phyloP scores from a whole-genome alignment of 1,140 invertebrate species.

The Drosophila paulistorum region DNA sequence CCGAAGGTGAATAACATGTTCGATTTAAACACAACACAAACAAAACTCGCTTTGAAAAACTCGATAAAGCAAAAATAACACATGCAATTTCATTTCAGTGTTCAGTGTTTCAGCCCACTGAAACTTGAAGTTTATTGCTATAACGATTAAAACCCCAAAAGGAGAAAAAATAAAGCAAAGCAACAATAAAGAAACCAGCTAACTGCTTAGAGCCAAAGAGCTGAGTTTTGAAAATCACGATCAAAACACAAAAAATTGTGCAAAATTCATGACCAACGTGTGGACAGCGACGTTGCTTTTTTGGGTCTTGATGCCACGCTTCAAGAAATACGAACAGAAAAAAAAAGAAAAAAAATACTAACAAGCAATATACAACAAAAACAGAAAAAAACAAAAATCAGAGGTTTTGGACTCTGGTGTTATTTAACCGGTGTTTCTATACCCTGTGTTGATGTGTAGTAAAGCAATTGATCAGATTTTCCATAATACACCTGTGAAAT shows the following conservation, averaged over 20 bases:
- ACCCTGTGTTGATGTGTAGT: background rate
- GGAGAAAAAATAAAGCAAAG: constrained; percentile 38
- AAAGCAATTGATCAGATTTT: too few relatives aligned
- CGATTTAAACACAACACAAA: constrained; percentile 11
- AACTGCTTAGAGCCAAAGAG: constrained; percentile 14
- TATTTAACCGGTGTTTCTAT: background rate
- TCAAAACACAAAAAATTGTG: constrained; percentile 56
- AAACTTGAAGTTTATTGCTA: constrained; percentile 81
- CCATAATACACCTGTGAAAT: too few relatives aligned
- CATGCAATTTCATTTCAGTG: constrained; percentile 21
- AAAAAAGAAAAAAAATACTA: constrained; percentile 5
- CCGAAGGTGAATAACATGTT: constrained; percentile 64
- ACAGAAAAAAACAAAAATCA: background rate
- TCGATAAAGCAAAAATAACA: constrained; percentile 28
- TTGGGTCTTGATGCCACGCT: constrained; percentile 29
- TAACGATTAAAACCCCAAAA: constrained; percentile 54
- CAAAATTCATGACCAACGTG: constrained; percentile 68
- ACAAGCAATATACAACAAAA: background rate
- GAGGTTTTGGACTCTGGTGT: background rate
- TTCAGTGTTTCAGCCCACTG: constrained; percentile 39
- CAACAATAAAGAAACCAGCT: constrained; percentile 9
- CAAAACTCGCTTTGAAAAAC: constrained; percentile 19
- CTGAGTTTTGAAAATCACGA: constrained; percentile 75
- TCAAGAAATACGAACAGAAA: constrained; percentile 6
- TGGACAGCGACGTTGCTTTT: constrained; percentile 25